These are phyloP conservation scores for Benthosema pterotum DNA, from an alignment of 2,797 vertebrate species.

Conservation along the genomic window DNA sequence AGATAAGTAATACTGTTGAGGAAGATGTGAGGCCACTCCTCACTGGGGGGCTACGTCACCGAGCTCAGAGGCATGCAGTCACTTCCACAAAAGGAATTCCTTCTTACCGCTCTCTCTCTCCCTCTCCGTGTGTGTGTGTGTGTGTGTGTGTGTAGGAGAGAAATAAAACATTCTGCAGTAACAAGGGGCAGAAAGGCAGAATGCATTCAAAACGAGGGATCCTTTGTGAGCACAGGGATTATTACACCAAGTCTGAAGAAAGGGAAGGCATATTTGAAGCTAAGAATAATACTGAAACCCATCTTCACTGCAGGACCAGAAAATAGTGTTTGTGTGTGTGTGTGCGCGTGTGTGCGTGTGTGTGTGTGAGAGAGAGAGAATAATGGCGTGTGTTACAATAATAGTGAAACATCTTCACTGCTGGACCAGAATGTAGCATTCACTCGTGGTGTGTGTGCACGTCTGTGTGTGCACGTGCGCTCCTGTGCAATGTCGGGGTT, in stretches of 20 bases:
- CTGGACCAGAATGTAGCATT: background rate
- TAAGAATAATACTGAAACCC: no score
- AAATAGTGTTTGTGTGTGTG: constrained; percentile 8
- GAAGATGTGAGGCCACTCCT: constrained; percentile 68
- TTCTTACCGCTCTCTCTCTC: constrained; percentile 78
- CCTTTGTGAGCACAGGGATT: background rate
- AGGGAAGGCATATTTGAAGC: no score
- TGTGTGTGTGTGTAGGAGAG: constrained; percentile 47
- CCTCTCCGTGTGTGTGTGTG: constrained; percentile 64
- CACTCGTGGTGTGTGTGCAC: constrained; percentile 23
- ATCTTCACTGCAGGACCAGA: background rate
- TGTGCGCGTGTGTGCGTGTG: constrained; percentile 17
- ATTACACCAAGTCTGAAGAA: no score
- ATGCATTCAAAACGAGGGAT: constrained; percentile 5
- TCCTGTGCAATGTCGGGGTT: constrained; percentile 79
- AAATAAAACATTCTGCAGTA: constrained; percentile 14
- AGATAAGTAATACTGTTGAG: constrained; percentile 81
- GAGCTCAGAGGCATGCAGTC: constrained; percentile 62
- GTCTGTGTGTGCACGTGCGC: constrained; percentile 44
- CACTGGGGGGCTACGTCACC: constrained; percentile 61
- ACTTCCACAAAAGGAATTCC: constrained; percentile 89
- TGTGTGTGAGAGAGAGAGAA: no score
- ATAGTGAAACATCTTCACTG: no score
- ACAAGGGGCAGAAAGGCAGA: constrained; percentile 2
- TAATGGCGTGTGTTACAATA: no score